Evolutionary conservation across 2,113 vertebrate species (phyloP).

Genomic region (Bos taurus): DNA sequence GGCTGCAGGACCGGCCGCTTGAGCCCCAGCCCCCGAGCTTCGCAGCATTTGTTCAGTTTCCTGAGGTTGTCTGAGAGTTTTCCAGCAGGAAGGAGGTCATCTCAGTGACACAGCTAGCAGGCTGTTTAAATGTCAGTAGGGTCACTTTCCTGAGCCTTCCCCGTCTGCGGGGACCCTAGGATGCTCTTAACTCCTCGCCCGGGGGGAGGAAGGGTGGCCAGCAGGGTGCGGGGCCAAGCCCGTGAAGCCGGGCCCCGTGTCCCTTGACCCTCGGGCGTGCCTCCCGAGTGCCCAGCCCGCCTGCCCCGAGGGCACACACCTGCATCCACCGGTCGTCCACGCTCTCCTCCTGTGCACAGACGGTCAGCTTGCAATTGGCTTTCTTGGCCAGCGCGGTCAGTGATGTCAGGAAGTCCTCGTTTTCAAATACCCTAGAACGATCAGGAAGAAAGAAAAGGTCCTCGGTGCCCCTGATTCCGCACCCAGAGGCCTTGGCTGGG

Average conservation of each 20-base stretch:
- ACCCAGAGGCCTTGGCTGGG: not conserved
- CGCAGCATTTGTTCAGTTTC: not conserved
- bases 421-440: slow-evolving; percentile 79
- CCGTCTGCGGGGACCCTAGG: rapidly evolving
- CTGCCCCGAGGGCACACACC: slow-evolving; percentile 66
- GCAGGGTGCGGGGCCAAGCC: rapidly evolving
- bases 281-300: rapidly evolving
- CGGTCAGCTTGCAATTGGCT: slow-evolving; percentile 82
- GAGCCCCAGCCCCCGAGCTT: not conserved
- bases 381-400: slow-evolving; percentile 77
- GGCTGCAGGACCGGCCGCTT: rapidly evolving
- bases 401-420: slow-evolving; percentile 83
- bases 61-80: rapidly evolving
- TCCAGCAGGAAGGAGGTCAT: not conserved
- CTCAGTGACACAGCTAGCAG: rapidly evolving
- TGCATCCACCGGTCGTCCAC: slow-evolving; percentile 94
- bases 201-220: rapidly evolving
- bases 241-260: rapidly evolving
- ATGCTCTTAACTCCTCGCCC: too few relatives aligned
- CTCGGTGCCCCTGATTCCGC: not conserved
- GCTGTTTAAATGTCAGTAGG: rapidly evolving
- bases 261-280: not conserved
- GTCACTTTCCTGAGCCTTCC: not conserved
- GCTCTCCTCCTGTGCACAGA: slow-evolving; percentile 80
- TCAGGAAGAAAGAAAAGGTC: not conserved